A percentile compares a stretch with the other conserved stretches of the same genome.
phyloP scores from a whole-genome alignment of 1,140 invertebrate genomes.

The Portunus trituberculatus region DNA sequence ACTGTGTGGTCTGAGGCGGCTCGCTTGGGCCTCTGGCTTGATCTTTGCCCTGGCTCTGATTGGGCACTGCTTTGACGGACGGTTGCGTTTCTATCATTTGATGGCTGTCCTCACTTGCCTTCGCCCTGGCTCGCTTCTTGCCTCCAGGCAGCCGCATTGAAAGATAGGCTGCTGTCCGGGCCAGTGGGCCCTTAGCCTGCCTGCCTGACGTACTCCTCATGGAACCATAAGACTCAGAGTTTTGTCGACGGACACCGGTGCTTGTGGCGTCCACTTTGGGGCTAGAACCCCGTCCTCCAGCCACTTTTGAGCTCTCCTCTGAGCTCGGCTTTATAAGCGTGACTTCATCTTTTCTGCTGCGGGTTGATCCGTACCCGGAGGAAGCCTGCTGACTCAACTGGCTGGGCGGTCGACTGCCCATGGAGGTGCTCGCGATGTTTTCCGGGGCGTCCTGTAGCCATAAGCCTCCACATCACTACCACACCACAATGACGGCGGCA shows the following conservation, averaged over 20 bases:
- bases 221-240: constrained; percentile 72
- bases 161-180: constrained; percentile 73
- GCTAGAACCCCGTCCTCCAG: constrained; percentile 62
- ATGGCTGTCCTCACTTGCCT: constrained; percentile 57
- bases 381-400: constrained; percentile 82
- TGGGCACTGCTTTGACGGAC: constrained; percentile 23
- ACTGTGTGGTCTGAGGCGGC: constrained; percentile 64
- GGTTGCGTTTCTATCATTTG: constrained; percentile 61
- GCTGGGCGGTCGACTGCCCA: constrained; percentile 80
- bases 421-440: constrained; percentile 21
- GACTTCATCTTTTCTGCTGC: constrained; percentile 80
- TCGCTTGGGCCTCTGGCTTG: neutral
- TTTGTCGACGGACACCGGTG: constrained; percentile 60
- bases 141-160: constrained; percentile 69
- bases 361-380: constrained; percentile 85
- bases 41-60: neutral
- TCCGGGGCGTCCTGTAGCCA: constrained; percentile 64
- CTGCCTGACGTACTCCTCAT: constrained; percentile 67
- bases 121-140: constrained; percentile 46
- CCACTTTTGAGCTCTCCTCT: constrained; percentile 63
- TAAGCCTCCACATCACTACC: constrained; percentile 42
- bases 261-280: constrained; percentile 56
- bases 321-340: constrained; percentile 56
- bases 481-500: constrained; percentile 24
- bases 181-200: constrained; percentile 62